These are phyloP conservation scores for Leucophenga maculata DNA, from an alignment of 2,888 invertebrate genomes.

Conservation along the genomic window DNA sequence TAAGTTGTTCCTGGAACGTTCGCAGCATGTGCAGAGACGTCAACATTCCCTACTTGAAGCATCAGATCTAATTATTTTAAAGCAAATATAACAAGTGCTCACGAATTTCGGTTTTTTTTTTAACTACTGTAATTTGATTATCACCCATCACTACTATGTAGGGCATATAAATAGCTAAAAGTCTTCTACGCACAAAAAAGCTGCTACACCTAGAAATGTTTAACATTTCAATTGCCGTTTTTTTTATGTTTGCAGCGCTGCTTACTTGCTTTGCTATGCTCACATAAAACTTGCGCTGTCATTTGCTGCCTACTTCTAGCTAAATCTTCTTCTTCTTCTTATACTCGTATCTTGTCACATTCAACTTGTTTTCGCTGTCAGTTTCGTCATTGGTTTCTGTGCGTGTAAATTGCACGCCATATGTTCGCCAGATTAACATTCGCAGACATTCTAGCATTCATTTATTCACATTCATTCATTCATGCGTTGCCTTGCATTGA, in stretches of 20 bases:
- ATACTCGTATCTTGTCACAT: conserved; percentile 24
- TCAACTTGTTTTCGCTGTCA: conserved; percentile 40
- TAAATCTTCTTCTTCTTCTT: conserved; percentile 1
- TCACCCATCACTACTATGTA: too few species aligned
- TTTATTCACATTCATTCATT: too few species aligned
- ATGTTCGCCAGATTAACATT: conserved; percentile 49
- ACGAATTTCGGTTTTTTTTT: too few species aligned
- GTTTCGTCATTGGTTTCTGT: conserved; percentile 39
- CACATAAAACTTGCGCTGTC: conserved; percentile 2
- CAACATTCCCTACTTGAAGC: too few species aligned
- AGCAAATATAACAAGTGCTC: too few species aligned
- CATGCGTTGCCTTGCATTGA: conserved; percentile 1
- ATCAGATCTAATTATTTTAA: too few species aligned
- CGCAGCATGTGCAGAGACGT: too few species aligned
- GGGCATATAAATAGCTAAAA: conserved; percentile 2
- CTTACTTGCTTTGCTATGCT: neutral
- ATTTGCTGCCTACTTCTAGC: conserved; percentile 13
- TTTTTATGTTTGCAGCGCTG: conserved; percentile 60
- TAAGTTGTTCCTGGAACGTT: too few species aligned
- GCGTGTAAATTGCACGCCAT: conserved; percentile 63
- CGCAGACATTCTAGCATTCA: too few species aligned
- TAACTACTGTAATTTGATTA: too few species aligned
- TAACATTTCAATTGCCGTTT: conserved; percentile 60
- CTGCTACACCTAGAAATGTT: conserved; percentile 47
- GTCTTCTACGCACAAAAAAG: neutral